phyloP scores from a whole-genome alignment of 2,113 vertebrate genomes.

The Muntiacus reevesi region DNA sequence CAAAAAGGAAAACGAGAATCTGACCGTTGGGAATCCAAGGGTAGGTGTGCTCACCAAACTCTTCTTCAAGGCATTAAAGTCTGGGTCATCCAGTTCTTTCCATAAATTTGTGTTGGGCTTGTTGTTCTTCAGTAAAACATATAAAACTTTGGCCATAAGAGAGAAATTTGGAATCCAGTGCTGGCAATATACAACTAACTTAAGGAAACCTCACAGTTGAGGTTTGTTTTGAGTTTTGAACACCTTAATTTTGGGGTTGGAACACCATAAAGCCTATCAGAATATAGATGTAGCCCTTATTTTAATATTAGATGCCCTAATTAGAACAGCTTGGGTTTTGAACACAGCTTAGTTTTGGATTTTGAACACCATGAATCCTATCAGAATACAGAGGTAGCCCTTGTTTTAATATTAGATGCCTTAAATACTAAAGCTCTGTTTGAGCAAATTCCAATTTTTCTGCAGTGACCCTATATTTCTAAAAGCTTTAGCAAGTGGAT shows the following conservation, averaged over 20 bases:
- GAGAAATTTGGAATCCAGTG: neutral
- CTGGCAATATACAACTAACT: neutral
- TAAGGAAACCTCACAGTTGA: neutral
- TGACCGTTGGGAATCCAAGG: neutral
- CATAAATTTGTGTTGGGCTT: neutral
- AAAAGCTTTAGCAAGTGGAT: neutral
- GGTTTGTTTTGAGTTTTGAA: neutral
- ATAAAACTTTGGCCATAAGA: neutral
- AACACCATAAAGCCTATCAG: neutral
- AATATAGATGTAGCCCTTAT: neutral
- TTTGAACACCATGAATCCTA: neutral
- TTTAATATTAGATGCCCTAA: neutral
- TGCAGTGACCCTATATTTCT: neutral
- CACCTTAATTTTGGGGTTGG: too few species aligned
- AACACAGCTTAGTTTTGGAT: neutral
- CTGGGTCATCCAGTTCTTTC: neutral
- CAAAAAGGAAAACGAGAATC: neutral
- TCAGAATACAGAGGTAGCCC: neutral
- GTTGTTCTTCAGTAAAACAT: neutral
- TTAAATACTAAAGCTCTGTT: neutral
- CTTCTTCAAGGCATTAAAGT: neutral
- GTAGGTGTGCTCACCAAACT: neutral
- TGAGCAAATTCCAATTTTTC: neutral
- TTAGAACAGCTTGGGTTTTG: too few species aligned
- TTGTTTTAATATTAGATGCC: neutral